Evolutionary conservation across 2,888 invertebrate species (phyloP).

Genomic region (Himalopsyche kuldschensis): DNA sequence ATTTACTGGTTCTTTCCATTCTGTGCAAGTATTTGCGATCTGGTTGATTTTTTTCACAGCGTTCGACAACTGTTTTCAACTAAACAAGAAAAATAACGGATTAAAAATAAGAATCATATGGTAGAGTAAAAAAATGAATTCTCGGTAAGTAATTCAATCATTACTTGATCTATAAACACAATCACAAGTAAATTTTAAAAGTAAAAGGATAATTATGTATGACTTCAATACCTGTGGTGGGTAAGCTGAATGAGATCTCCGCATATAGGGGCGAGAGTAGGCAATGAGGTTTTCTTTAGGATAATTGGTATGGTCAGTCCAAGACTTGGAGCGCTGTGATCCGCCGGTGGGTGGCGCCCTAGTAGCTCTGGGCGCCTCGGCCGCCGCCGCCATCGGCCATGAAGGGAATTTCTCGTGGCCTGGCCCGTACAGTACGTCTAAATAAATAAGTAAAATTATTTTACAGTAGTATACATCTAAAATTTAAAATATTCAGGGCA

Average conservation of each 20-base stretch:
- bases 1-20: conserved; percentile 16
- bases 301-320: conserved; percentile 72
- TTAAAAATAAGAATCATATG: too few species aligned
- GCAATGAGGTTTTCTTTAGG: conserved; percentile 67
- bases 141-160: neutral
- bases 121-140: too few species aligned
- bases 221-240: conserved; percentile 33
- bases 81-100: conserved; percentile 48
- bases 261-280: conserved; percentile 66
- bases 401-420: conserved; percentile 76
- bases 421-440: conserved; percentile 65
- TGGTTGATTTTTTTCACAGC: conserved; percentile 64
- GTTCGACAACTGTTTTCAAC: conserved; percentile 71
- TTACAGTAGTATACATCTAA: neutral
- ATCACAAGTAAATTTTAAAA: too few species aligned
- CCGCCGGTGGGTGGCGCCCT: conserved; percentile 54
- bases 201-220: neutral
- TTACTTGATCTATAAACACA: too few species aligned
- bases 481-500: too few species aligned
- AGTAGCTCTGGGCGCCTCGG: conserved; percentile 54
- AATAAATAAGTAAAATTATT: neutral
- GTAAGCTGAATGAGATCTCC: conserved; percentile 55
- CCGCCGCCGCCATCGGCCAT: conserved; percentile 69
- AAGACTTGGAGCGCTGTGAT: conserved; percentile 68
- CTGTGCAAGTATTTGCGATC: conserved; percentile 58